These are phyloP conservation scores for Monoplex corrugatus DNA, from an alignment of 2,888 invertebrate genomes.

Conservation along the genomic window DNA sequence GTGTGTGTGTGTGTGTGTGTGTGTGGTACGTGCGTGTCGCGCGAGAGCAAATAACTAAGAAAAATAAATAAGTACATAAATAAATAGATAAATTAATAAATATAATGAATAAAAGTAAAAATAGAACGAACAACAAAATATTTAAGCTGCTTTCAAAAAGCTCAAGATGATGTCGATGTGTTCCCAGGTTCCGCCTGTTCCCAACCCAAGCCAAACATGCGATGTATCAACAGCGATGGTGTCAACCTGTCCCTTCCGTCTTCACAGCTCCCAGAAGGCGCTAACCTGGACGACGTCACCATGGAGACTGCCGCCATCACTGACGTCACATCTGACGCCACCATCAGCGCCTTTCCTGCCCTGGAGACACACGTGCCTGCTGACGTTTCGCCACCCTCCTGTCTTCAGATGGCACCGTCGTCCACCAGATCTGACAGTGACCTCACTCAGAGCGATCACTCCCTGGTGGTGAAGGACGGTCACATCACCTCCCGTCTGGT, in stretches of 20 bases:
- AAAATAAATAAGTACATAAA: background rate
- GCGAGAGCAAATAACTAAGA: background rate
- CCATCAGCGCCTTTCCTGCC: background rate
- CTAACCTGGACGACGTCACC: background rate
- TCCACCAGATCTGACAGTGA: constrained; percentile 1
- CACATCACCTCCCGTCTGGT: background rate
- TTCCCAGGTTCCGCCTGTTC: background rate
- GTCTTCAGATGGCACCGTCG: background rate
- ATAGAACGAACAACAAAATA: background rate
- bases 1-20: constrained; percentile 11
- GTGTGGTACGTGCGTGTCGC: constrained; percentile 15
- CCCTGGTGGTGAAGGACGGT: background rate
- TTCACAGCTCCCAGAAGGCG: background rate
- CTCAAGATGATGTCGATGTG: too few relatives aligned
- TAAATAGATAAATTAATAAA: too few relatives aligned
- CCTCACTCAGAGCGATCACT: background rate
- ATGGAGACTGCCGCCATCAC: background rate
- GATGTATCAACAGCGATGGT: constrained; percentile 12
- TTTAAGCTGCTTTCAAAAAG: background rate
- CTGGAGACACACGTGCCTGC: too few relatives aligned
- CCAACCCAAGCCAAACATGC: background rate
- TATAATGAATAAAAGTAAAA: background rate
- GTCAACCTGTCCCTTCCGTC: constrained; percentile 5
- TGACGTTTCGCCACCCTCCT: background rate
- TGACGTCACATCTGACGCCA: background rate